These are phyloP conservation scores for Picathartes gymnocephalus DNA, from an alignment of 2,113 vertebrate species.

Conservation along the genomic window DNA sequence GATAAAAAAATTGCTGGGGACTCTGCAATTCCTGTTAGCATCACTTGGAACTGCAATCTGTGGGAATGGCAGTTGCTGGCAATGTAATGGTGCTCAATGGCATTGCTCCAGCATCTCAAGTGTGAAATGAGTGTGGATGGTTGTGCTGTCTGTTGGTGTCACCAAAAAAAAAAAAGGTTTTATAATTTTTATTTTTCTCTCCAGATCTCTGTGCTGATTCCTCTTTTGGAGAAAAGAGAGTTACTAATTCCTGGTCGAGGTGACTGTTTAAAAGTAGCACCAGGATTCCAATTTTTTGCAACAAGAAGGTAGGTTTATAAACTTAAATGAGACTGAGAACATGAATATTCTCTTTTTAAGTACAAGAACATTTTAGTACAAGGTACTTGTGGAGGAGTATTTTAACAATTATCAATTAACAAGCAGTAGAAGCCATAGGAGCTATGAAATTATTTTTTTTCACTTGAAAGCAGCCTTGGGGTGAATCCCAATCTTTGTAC, in stretches of 20 bases:
- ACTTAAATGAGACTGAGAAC: not conserved
- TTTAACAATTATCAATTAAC: not conserved
- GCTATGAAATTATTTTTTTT: not conserved
- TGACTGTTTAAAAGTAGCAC: conserved; percentile 87
- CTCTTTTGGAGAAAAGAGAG: conserved; percentile 91
- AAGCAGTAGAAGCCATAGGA: not conserved
- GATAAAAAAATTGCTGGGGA: not conserved
- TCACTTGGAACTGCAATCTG: not conserved
- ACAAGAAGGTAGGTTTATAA: conserved; percentile 84
- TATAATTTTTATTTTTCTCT: not conserved
- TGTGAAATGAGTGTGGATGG: not conserved
- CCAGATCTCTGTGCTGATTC: conserved; percentile 92
- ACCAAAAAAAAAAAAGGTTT: not conserved
- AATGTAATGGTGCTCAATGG: not conserved
- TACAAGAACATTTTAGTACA: not conserved
- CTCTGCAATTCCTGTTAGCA: not conserved
- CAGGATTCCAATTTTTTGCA: conserved; percentile 96
- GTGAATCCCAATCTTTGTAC: not conserved
- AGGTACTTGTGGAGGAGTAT: not conserved
- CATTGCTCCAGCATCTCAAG: not conserved
- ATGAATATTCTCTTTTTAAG: not conserved
- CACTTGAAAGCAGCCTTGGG: not conserved
- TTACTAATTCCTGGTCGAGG: conserved; percentile 90
- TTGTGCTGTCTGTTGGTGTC: not conserved
- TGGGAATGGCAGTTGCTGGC: not conserved